Evolutionary conservation across 2,113 vertebrate species (phyloP), one percentile per base, ranked within the genome.

Genomic region (Tupaia tana): DNA sequence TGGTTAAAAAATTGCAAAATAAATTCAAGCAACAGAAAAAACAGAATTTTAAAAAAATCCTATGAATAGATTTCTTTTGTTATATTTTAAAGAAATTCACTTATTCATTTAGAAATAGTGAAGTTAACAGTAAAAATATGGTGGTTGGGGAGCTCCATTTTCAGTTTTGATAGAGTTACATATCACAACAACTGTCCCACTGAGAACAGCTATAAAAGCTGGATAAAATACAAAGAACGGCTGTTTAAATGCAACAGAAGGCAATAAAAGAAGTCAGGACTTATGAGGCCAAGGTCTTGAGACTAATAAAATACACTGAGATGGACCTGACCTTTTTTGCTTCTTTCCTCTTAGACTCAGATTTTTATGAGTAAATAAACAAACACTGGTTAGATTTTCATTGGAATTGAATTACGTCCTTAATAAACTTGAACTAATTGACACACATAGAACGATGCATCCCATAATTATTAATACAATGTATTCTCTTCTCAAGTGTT

Each of bases 21-120:
- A 71, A 82, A 85, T 66, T 93, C 70, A 86, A 82, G 7, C 43
- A 90, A 78, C 31, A 59, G 69, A 77, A 96, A 94, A 83, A 81
- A 71, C 20, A 22, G 19, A 20, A 43, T 86, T 86, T 81, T 77
- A 25, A 0, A 43, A 43, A 11, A 73, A 84, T 29, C 77, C 9
- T 63, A 83, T 25, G 86, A 94, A 70, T 71, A 78, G 16, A 78
- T 94, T 96, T 87, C 75, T 83, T 94, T 94, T 94, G 78, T 79
- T 71, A 54, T 79, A 79, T 25, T 80, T 94, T 81, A 27, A 92
- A 61, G 70, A 81, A 92, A 92, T 75, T 56, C 73, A 16, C 29
- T 92, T 29, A 22, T 52, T 75, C 58, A 11, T 25, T 86, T 86
- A 64, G 74, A 87, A 92, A 92, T 75, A 89, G 34, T 94, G 89